These are phyloP conservation scores for Myodes glareolus DNA, from an alignment of 2,113 vertebrate species.

Conservation along the genomic window DNA sequence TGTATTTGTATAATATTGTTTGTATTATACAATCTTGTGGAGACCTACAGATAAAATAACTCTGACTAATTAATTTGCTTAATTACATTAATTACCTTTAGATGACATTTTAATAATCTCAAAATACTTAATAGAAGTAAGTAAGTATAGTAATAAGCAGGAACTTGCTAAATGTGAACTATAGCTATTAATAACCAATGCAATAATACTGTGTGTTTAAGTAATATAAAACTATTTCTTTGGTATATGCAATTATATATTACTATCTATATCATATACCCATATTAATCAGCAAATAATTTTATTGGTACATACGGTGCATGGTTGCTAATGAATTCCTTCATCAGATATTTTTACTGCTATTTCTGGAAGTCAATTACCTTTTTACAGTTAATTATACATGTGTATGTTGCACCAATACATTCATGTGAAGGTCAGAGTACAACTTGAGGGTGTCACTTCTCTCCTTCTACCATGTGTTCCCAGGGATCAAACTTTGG, in stretches of 20 bases:
- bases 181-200: constrained; percentile 28
- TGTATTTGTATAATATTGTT: neutral
- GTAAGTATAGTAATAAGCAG: neutral
- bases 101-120: constrained; percentile 41
- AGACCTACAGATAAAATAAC: constrained; percentile 13
- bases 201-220: constrained; percentile 23
- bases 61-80: constrained; percentile 41
- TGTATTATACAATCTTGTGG: constrained; percentile 20
- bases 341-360: neutral
- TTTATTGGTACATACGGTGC: neutral
- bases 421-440: neutral
- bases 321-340: neutral
- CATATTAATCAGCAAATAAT: neutral
- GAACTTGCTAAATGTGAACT: constrained; percentile 35
- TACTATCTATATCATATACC: neutral
- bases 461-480: no score
- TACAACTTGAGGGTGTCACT: neutral
- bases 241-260: neutral
- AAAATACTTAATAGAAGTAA: constrained; percentile 60
- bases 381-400: no score
- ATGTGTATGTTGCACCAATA: neutral
- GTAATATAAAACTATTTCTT: constrained; percentile 10
- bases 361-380: neutral
- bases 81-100: constrained; percentile 60
- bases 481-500: neutral